Conservation (phyloP, 1,140 invertebrate genomes). For the Penaeus japonicus region DNA sequence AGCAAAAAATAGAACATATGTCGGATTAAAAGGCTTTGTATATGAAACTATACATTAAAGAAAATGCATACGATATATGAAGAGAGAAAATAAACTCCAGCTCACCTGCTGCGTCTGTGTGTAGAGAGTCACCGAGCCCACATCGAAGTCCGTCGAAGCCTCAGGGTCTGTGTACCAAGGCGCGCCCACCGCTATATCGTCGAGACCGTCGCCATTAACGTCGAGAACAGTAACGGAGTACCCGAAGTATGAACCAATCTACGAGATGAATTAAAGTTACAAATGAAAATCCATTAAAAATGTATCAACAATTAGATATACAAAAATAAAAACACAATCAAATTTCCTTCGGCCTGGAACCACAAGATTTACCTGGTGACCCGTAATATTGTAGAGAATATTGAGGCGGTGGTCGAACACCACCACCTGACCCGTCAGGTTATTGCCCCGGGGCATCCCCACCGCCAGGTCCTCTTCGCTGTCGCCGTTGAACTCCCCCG, state of each 20-base stretch:
- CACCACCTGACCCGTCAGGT: conserved; percentile 74
- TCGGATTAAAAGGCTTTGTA: neutral
- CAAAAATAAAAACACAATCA: neutral
- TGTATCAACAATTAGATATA: neutral
- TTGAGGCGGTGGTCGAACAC: conserved; percentile 83
- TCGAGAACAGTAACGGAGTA: conserved; percentile 88
- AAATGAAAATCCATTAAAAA: too few relatives aligned
- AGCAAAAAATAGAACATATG: neutral
- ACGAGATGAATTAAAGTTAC: conserved; percentile 61
- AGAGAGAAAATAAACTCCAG: neutral
- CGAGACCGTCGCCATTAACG: conserved; percentile 88
- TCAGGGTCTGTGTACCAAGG: conserved; percentile 83
- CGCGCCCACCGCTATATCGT: conserved; percentile 93
- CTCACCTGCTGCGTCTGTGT: conserved; percentile 47
- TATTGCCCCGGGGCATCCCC: conserved; percentile 86
- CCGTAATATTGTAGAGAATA: conserved; percentile 85
- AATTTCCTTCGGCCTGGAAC: too few relatives aligned
- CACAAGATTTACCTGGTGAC: conserved; percentile 67
- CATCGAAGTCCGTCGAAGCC: neutral
- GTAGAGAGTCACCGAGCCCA: neutral
- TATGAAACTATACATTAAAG: neutral
- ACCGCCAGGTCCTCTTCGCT: conserved; percentile 85
- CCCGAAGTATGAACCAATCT: conserved; percentile 97
- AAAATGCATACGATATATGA: neutral
- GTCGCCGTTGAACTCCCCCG: conserved; percentile 84